Conservation (phyloP, 2,113 vertebrate species). For the Machaerirhynchus nigripectus region DNA sequence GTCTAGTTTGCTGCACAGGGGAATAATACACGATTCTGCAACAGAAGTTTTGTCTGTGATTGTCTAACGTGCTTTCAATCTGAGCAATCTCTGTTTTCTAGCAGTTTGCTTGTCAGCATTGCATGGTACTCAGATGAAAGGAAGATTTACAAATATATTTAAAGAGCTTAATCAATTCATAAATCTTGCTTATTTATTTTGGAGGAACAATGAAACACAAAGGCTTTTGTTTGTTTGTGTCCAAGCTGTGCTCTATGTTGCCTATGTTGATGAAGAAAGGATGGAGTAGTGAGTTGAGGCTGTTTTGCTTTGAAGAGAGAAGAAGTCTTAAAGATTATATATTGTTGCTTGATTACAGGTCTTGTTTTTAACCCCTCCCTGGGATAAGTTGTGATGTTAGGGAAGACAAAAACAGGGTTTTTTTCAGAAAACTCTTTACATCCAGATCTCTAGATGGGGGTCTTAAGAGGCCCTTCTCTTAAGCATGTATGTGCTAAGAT, state of each 20-base stretch:
- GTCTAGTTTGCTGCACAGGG: background rate
- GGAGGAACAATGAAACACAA: background rate
- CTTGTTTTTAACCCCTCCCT: background rate
- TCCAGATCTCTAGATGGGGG: background rate
- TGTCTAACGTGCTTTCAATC: background rate
- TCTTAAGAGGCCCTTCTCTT: background rate
- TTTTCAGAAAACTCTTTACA: background rate
- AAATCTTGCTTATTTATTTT: background rate
- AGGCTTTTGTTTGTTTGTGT: background rate
- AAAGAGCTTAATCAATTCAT: background rate
- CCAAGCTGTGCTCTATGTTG: background rate
- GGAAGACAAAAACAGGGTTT: background rate
- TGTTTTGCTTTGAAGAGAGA: background rate
- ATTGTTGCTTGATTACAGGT: conserved; percentile 36
- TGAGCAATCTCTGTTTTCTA: background rate
- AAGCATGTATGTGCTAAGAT: background rate
- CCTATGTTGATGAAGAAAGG: rapidly evolving
- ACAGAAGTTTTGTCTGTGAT: background rate
- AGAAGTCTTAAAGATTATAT: background rate
- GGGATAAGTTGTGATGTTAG: background rate
- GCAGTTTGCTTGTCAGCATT: background rate
- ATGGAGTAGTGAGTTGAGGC: background rate
- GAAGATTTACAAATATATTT: background rate
- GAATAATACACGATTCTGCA: background rate
- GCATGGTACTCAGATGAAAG: background rate